A percentile compares a stretch with the other conserved stretches of the same genome.
These are phyloP conservation scores for Agrilus biguttatus DNA, from an alignment of 2,888 invertebrate genomes.

Conservation along the genomic window DNA sequence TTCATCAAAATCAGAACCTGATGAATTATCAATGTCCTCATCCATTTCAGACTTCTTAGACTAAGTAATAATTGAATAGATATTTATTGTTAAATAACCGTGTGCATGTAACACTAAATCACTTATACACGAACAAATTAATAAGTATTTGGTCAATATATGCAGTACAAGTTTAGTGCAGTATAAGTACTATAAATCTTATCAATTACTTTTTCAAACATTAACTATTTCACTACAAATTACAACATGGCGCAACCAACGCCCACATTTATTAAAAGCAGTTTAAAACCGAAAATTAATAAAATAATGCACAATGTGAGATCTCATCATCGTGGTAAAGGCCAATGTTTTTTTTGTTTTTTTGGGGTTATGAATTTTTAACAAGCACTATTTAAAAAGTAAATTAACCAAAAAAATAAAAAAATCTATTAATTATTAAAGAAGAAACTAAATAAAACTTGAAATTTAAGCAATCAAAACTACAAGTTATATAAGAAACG, in stretches of 20 bases:
- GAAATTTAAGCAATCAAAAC: slow-evolving; percentile 3
- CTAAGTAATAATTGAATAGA: slow-evolving; percentile 13
- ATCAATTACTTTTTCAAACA: slow-evolving; percentile 20
- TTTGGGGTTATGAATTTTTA: slow-evolving; percentile 36
- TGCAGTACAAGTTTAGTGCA: no score
- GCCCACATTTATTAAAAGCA: slow-evolving; percentile 19
- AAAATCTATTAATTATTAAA: slow-evolving; percentile 1
- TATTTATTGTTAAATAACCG: background rate
- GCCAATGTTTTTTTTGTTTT: slow-evolving; percentile 20
- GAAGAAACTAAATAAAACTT: background rate
- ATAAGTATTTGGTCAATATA: no score
- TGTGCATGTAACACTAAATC: no score
- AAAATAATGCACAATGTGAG: slow-evolving; percentile 1
- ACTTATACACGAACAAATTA: no score
- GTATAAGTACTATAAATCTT: background rate
- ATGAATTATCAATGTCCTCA: slow-evolving; percentile 37
- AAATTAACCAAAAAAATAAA: slow-evolving; percentile 9
- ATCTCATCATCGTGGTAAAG: background rate
- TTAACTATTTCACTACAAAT: no score
- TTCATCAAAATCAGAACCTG: slow-evolving; percentile 64
- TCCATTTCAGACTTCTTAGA: slow-evolving; percentile 25
- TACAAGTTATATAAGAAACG: slow-evolving; percentile 11
- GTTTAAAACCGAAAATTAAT: slow-evolving; percentile 6
- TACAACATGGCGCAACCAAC: slow-evolving; percentile 31
- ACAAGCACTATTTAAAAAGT: slow-evolving; percentile 11